Evolutionary conservation across 2,888 invertebrate genomes (phyloP).

Genomic region (Philaethria dido): DNA sequence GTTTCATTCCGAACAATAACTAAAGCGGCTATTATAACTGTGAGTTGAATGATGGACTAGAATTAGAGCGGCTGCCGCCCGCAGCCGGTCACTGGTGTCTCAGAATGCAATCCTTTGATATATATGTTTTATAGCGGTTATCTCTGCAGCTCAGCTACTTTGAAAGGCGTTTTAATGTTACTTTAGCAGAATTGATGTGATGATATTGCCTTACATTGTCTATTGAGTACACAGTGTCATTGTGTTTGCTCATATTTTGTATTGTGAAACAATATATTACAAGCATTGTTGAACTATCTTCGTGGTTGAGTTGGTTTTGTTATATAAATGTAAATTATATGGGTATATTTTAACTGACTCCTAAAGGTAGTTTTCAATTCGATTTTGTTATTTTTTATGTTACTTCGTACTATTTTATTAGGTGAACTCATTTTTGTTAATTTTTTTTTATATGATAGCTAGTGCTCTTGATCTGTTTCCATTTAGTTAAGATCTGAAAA

Average conservation of each 20-base stretch:
- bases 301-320: not conserved
- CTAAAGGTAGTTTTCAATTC: no score
- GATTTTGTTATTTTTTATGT: no score
- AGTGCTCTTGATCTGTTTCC: no score
- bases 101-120: constrained; percentile 58
- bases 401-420: no score
- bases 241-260: constrained; percentile 1
- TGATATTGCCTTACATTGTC: constrained; percentile 10
- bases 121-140: constrained; percentile 50
- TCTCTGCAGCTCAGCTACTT: constrained; percentile 47
- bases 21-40: constrained; percentile 30
- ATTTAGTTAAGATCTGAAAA: no score
- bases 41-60: constrained; percentile 33
- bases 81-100: constrained; percentile 44
- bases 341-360: not conserved
- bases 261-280: not conserved
- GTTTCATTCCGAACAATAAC: constrained; percentile 32
- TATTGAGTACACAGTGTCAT: not conserved
- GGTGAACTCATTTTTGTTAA: no score
- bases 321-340: not conserved
- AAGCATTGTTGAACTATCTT: not conserved
- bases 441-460: no score
- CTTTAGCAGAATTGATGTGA: constrained; percentile 4
- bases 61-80: constrained; percentile 40
- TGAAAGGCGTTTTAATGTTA: constrained; percentile 19